Evolutionary conservation across 2,888 invertebrate genomes (phyloP), one percentile per base, ranked within the genome.

Genomic region (Camponotus fellah): DNA sequence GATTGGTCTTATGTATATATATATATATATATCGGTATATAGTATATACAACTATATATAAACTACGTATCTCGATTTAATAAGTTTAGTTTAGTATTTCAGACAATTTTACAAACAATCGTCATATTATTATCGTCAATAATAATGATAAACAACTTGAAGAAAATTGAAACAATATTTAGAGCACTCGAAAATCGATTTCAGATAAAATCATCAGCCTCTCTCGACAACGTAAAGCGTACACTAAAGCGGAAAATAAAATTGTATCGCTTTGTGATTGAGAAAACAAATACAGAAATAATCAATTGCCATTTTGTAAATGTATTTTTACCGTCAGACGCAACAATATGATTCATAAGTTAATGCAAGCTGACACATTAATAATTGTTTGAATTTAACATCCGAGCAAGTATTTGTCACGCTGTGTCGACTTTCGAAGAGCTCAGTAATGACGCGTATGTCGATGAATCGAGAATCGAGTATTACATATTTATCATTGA

Each of bases 361-460:
- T 40, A 46, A 75, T 68, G 83, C 80, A 60, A 69, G 75, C 65
- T 72, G 72, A 46, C 81, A 46, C 81, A 85, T 84, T 77, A 77
- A 86, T 82, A 82, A 84, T 60, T 77, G 34, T 84, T 60, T 49
- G 69, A 66, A 60, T 84, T 86, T 79, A 82, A 86, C 84, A 84
- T 86, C 84, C 85, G 82, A 84, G 34, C 53, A 58, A 85, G 74
- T 86, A 82, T 86, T 85, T 86, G 86, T 85, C 85, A 86, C 82
- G 75, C 37, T n/a, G 49, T n/a, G 49, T 17, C 68, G 74, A 46
- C 75, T 80, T 84, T 82, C 76, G 72, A 72, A 72, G 75, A 80
- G 62, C 68, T 49, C 60, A 26, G 56, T 43, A 60, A 68, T 12
- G 69, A 75, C 84, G 43, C 71, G 68, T 75, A 85, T 75, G 37